phyloP scores from a whole-genome alignment of 2,888 invertebrate species.

The Parnassius smintheus region DNA sequence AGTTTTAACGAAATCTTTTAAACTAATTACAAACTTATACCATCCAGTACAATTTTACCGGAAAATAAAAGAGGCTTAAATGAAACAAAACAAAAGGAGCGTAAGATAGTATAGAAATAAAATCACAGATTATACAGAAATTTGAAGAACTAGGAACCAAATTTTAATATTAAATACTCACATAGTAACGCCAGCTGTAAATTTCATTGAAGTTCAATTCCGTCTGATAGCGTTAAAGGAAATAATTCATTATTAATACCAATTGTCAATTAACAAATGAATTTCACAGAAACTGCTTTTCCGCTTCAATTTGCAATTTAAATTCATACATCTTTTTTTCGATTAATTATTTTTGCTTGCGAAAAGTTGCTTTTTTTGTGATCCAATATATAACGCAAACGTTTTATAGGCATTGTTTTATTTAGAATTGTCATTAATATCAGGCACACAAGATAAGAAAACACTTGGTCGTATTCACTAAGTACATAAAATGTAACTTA shows the following conservation, averaged over 20 bases:
- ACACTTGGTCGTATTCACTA: too few species aligned
- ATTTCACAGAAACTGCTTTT: constrained; percentile 7
- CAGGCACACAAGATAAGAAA: too few species aligned
- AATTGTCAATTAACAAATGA: constrained; percentile 2
- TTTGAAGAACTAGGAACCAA: constrained; percentile 4
- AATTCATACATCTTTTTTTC: neutral
- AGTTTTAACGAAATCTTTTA: constrained; percentile 34
- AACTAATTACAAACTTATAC: constrained; percentile 40
- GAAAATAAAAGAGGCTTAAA: constrained; percentile 35
- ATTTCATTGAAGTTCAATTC: constrained; percentile 74
- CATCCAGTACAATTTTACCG: constrained; percentile 53
- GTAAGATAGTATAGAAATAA: neutral
- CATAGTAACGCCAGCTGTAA: constrained; percentile 75
- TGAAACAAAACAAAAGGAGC: constrained; percentile 26
- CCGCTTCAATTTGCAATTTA: too few species aligned
- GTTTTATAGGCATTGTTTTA: too few species aligned
- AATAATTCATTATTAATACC: constrained; percentile 40
- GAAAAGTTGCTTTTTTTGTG: too few species aligned
- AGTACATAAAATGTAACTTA: too few species aligned
- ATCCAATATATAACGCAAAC: too few species aligned
- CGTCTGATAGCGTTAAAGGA: constrained; percentile 68
- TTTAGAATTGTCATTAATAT: too few species aligned
- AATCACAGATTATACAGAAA: constrained; percentile 28
- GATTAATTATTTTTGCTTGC: too few species aligned
- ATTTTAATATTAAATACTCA: constrained; percentile 51